Evolutionary conservation across 2,113 vertebrate genomes (phyloP).

Genomic region (Notiomystis cincta): DNA sequence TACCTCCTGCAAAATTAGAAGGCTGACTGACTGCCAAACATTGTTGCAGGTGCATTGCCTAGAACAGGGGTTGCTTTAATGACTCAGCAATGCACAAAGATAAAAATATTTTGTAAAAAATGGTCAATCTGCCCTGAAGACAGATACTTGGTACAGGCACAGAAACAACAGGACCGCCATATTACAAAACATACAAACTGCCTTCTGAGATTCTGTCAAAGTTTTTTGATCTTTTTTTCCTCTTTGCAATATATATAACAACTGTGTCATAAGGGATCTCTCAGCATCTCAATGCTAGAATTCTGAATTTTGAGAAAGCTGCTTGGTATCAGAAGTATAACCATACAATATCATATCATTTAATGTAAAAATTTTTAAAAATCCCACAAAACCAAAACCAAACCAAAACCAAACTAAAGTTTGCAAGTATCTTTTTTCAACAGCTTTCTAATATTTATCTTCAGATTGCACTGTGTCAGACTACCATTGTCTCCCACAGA

Average conservation of each 20-base stretch:
- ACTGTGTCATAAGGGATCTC: background rate
- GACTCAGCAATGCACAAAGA: background rate
- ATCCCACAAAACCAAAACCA: no score
- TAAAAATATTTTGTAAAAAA: background rate
- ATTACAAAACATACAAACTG: background rate
- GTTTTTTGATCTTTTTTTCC: background rate
- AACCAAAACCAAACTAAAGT: background rate
- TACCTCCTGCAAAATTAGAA: background rate
- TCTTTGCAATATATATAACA: background rate
- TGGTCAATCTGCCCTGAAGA: background rate
- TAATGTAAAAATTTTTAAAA: background rate
- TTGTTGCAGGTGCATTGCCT: background rate
- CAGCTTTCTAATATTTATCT: background rate
- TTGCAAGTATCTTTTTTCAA: background rate
- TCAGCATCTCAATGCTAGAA: background rate
- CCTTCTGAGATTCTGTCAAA: background rate
- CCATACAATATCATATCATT: rapidly evolving
- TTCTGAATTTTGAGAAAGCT: background rate
- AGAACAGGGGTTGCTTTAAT: background rate
- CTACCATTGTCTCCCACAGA: background rate
- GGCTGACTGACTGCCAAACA: background rate
- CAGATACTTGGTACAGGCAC: background rate
- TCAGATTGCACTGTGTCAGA: background rate
- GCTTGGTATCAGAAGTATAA: background rate
- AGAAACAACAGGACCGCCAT: background rate